phyloP scores from a whole-genome alignment of 2,797 vertebrate genomes.

The Mus caroli region DNA sequence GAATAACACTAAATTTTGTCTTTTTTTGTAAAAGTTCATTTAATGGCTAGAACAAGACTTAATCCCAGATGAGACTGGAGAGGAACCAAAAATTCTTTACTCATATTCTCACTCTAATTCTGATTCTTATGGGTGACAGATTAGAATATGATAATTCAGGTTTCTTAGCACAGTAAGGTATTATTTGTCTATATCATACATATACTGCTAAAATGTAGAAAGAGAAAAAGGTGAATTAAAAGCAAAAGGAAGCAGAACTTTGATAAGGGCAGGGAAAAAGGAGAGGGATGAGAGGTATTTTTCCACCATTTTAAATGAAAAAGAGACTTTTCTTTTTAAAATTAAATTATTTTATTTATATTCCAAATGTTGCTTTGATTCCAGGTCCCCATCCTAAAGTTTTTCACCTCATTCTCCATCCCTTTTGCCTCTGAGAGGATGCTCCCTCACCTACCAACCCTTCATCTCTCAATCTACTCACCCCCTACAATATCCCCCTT shows the following conservation, averaged over 20 bases:
- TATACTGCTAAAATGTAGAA: fast-evolving
- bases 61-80: not conserved
- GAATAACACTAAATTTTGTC: conserved; percentile 6
- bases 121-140: not conserved
- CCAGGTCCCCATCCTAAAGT: not conserved
- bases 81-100: not conserved
- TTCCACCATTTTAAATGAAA: not conserved
- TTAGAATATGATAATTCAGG: not conserved
- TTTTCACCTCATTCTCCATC: not conserved
- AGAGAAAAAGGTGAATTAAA: not conserved
- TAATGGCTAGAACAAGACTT: not conserved
- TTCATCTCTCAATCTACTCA: not conserved
- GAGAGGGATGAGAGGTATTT: not conserved
- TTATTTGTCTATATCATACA: not conserved
- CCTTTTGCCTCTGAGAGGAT: not conserved
- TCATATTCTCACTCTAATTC: not conserved
- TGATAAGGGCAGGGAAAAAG: not conserved
- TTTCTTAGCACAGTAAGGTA: not conserved
- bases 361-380: not conserved
- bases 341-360: not conserved
- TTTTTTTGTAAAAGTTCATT: not conserved
- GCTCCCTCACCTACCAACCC: not conserved
- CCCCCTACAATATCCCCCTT: not conserved
- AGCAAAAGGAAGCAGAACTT: not conserved
- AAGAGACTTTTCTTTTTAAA: not conserved